Evolutionary conservation across 1,140 invertebrate genomes (phyloP), one percentile per base, ranked within the genome.

Genomic region (Octopus bimaculoides): DNA sequence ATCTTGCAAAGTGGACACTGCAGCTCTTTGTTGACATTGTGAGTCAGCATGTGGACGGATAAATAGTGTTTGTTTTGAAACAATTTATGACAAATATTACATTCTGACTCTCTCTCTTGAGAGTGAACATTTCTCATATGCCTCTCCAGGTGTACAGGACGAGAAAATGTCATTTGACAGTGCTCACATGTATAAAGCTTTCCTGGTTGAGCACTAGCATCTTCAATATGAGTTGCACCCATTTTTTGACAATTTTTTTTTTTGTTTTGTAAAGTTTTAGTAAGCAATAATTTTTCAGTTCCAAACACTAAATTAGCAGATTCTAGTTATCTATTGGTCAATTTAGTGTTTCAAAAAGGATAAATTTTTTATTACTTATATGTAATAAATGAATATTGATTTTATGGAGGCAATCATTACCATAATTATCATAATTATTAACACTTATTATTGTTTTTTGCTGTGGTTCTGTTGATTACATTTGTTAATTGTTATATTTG

Each of bases 31-130:
- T 71, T 20, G 17, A 71, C 26, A 20, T 14, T 20, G 14, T 71
- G 66, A n/a, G 66, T 10, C 66, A 71, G 66, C 66, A 71, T 71
- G 14, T 71, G 66, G 66, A 71, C 66, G 66, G 66, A 71, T 20
- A 71, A 20, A 14, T 71, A 71, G 66, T 71, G 26, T 71, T 71
- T 71, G 66, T 71, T 71, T 17, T 71, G 66, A 20, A 71, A 71
- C 17, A 71, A 20, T 14, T 71, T 71, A 17, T 71, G 66, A 20
- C 66, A 71, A 71, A 71, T 20, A 6, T 71, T 71, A 20, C 66
- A 71, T 71, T 71, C 66, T 10, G 66, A 71, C 26, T 71, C 66
- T 71, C 26, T 14, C 26, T 71, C 66, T 71, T 71, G 66, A 17
- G 66, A 71, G 6, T 71, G 66, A 14, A 71, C 66, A 71, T 71